Evolutionary conservation across 2,888 invertebrate species (phyloP).

Genomic region (Sinodicranocentrus sp.): DNA sequence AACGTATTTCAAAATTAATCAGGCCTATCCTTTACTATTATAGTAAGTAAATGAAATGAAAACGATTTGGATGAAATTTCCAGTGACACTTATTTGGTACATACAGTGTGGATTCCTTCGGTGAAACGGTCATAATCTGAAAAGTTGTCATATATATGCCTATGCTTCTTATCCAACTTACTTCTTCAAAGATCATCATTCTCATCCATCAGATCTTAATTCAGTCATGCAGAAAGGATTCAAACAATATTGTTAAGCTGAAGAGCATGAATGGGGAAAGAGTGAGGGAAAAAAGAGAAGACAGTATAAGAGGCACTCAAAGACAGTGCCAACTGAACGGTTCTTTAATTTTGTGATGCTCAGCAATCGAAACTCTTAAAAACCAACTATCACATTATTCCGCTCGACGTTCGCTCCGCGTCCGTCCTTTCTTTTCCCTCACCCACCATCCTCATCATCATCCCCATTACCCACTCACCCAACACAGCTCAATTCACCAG

Average conservation of each 20-base stretch:
- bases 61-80: no score
- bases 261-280: conserved; percentile 11
- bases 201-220: conserved; percentile 47
- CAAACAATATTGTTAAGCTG: conserved; percentile 27
- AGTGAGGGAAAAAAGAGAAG: conserved; percentile 21
- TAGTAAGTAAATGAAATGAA: no score
- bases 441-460: conserved; percentile 56
- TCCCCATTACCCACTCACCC: conserved; percentile 66
- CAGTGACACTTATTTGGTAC: no score
- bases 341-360: conserved; percentile 67
- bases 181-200: conserved; percentile 39
- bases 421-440: conserved; percentile 30
- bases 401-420: conserved; percentile 56
- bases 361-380: conserved; percentile 67
- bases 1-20: no score
- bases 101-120: no score
- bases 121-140: no score
- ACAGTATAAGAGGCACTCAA: conserved; percentile 48
- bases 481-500: conserved; percentile 49
- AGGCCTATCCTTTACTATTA: no score
- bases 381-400: conserved; percentile 67
- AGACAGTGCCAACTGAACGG: conserved; percentile 64
- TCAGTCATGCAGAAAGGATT: conserved; percentile 56
- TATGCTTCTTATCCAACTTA: no score
- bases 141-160: no score